A percentile compares a stretch with the other conserved stretches of the same genome.
Evolutionary conservation across 1,140 invertebrate genomes (phyloP).

Genomic region (Camponotus vicinus): DNA sequence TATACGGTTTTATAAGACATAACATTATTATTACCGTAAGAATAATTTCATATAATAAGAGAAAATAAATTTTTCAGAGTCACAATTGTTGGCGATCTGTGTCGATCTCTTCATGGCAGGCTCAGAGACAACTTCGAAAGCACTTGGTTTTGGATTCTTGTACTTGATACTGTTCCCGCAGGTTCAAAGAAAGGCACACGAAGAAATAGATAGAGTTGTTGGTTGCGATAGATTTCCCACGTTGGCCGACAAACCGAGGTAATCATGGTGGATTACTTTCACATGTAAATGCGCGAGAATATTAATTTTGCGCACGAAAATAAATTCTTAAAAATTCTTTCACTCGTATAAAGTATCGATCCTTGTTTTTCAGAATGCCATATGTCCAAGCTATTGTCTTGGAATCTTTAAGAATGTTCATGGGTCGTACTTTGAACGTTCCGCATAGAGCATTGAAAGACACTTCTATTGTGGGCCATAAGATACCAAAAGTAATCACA

Average conservation of each 20-base stretch:
- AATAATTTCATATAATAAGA: constrained; percentile 17
- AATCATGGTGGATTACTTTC: constrained; percentile 43
- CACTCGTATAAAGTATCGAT: not conserved
- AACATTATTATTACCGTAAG: not conserved
- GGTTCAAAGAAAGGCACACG: constrained; percentile 92
- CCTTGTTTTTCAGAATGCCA: constrained; percentile 88
- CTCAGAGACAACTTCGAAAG: constrained; percentile 93
- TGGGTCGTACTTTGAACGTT: constrained; percentile 92
- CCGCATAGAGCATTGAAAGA: constrained; percentile 92
- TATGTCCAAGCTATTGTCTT: constrained; percentile 92
- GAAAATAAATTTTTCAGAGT: constrained; percentile 84
- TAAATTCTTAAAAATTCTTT: constrained; percentile 45
- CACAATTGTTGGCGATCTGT: constrained; percentile 91
- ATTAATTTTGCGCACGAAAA: not conserved
- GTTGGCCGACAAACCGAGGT: constrained; percentile 90
- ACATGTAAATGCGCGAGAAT: not conserved
- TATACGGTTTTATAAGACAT: not conserved
- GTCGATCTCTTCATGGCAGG: constrained; percentile 94
- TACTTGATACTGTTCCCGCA: constrained; percentile 92
- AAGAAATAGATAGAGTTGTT: constrained; percentile 93
- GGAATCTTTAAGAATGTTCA: constrained; percentile 92
- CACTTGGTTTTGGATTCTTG: constrained; percentile 92
- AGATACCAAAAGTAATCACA: constrained; percentile 90
- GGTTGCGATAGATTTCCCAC: constrained; percentile 89
- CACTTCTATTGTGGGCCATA: constrained; percentile 90